Conservation (phyloP, 2,113 vertebrate species). For the Eptatretus burgeri region DNA sequence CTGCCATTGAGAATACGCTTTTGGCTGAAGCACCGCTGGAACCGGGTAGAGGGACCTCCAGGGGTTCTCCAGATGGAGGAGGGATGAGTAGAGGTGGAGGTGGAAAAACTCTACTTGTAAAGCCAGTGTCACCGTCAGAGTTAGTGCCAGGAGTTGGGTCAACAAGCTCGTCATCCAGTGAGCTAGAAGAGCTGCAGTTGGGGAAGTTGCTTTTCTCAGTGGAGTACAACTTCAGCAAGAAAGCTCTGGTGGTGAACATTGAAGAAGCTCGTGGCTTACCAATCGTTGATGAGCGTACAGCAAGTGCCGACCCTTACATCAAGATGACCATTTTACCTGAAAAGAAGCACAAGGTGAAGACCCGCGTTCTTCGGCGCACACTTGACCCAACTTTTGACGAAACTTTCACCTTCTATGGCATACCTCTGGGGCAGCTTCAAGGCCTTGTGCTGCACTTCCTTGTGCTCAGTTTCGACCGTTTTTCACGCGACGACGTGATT, state of each 20-base stretch:
- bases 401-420: slow-evolving; percentile 86
- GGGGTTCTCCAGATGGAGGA: slow-evolving; percentile 33
- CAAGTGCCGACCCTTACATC: slow-evolving; percentile 94
- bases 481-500: slow-evolving; percentile 81
- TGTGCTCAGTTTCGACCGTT: slow-evolving; percentile 75
- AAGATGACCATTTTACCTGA: slow-evolving; percentile 87
- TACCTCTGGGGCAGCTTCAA: slow-evolving; percentile 44
- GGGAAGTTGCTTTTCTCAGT: slow-evolving; percentile 69
- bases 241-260: slow-evolving; percentile 79
- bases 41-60: slow-evolving; percentile 30
- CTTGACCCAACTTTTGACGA: slow-evolving; percentile 88
- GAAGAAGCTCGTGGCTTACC: slow-evolving; percentile 64
- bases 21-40: too few species aligned
- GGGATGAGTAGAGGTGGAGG: slow-evolving; percentile 28
- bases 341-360: slow-evolving; percentile 95
- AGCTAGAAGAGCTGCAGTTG: slow-evolving; percentile 29
- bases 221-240: slow-evolving; percentile 83
- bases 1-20: too few species aligned
- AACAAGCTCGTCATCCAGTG: slow-evolving; percentile 20
- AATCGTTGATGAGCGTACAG: slow-evolving; percentile 74
- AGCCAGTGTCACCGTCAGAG: slow-evolving; percentile 14
- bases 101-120: slow-evolving; percentile 32
- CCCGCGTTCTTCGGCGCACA: slow-evolving; percentile 73
- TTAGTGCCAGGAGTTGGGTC: slow-evolving; percentile 19
- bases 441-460: slow-evolving; percentile 67